Conservation (phyloP, 2,888 invertebrate genomes). For the Cheiracanthium punctorium region DNA sequence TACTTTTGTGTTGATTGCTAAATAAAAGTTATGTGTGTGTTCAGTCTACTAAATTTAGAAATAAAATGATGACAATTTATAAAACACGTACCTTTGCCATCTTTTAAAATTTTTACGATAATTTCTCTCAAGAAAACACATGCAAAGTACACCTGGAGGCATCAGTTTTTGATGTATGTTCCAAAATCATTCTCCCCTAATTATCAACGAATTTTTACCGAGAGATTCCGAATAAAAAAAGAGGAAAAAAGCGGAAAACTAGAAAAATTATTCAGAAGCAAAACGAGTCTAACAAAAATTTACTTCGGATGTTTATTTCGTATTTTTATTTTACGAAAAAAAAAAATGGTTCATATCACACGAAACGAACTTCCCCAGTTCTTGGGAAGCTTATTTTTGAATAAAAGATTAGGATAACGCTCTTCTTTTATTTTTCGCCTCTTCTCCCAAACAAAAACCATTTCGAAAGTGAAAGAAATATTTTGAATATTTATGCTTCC, state of each 20-base stretch:
- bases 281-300: not conserved
- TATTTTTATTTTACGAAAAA: not conserved
- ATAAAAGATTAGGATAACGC: not conserved
- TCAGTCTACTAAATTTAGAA: too few relatives aligned
- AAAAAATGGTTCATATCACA: not conserved
- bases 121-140: too few relatives aligned
- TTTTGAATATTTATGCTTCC: slow-evolving; percentile 7
- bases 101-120: too few relatives aligned
- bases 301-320: not conserved
- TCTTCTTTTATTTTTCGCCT: not conserved
- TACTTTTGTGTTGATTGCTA: too few relatives aligned
- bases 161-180: too few relatives aligned
- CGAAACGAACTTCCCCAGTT: not conserved
- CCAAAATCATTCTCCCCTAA: not conserved
- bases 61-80: too few relatives aligned
- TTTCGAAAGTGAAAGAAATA: slow-evolving; percentile 2
- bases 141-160: too few relatives aligned
- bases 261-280: not conserved
- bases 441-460: not conserved
- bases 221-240: too few relatives aligned
- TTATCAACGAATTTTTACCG: not conserved
- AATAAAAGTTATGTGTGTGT: too few relatives aligned
- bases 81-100: too few relatives aligned
- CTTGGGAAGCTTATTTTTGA: not conserved
- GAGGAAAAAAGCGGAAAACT: too few relatives aligned